Base-by-base conservation (phyloP, 2,113 vertebrate genomes). In the Gobiocypris rarus region DNA sequence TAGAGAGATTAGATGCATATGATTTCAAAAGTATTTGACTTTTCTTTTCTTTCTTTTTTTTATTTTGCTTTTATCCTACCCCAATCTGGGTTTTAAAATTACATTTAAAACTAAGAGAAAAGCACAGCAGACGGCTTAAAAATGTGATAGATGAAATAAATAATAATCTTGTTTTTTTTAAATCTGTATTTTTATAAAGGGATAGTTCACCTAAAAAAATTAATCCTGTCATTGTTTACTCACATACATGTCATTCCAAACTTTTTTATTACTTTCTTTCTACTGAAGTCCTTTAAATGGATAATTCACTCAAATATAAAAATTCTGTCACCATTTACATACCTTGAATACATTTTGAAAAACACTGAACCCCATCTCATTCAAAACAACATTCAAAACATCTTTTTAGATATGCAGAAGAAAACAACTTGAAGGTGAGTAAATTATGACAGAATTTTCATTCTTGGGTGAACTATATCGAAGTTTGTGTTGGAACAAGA, bases 1-100 rank as follows among this genome's bases (percentile, higher is more conserved):
- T 50, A 5, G 17, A 24, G 80, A 26, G 80, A 81, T 70, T 65
- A 50, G 24, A 67, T 52, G 26, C 11, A 74, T 81, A 67, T 38
- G 26, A 67, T 67, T 34, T 50, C 56, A 67, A 65, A 52, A n/a
- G 41, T 67, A 9, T 81, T 81, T 81, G 43, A 54, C 48, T 54
- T 28, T 15, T 34, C 13, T 69, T 52, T 17, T 0, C 31, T 50
- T 50, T 15, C 13, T 4, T 52, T 1, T 54, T 19, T 6, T 54
- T 54, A 8, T 2, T 54, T 0, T 19, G 24, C 58, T 67, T 81
- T 81, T 34, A 67, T 6, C 17, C 26, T 28, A 52, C 17, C 5
- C 14, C 4, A 50, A 17, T 31, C 26, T 5, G 48, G 15, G 45
- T 50, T 75, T 52, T 75, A 31, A 52, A 31, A 1, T 43, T n/a